Percentiles rank a stretch among this genome's conserved stretches.
Evolutionary conservation across 2,113 vertebrate species (phyloP).

Genomic region (Suricata suricatta): DNA sequence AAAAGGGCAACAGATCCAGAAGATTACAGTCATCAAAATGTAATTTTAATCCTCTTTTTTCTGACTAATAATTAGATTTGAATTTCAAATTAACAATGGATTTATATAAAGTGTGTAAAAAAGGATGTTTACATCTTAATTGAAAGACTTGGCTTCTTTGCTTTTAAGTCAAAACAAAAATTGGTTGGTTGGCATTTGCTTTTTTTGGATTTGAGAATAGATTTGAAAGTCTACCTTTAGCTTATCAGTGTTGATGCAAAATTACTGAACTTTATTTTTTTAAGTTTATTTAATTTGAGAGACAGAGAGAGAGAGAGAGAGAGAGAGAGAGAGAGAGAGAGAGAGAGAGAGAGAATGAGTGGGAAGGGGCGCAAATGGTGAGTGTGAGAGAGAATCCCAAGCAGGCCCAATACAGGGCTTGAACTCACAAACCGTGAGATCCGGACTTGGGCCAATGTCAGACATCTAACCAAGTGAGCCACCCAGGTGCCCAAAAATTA

Average conservation of each 20-base stretch:
- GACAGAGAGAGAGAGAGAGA: no score
- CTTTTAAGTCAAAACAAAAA: neutral
- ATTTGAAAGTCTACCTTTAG: slow-evolving; percentile 17
- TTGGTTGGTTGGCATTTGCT: neutral
- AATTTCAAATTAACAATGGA: neutral
- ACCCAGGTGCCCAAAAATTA: neutral
- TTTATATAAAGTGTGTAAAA: neutral
- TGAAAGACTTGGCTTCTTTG: neutral
- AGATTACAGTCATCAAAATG: neutral
- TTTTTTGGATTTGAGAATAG: neutral
- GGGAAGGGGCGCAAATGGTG: no score
- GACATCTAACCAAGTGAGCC: no score
- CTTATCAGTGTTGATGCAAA: slow-evolving; percentile 6
- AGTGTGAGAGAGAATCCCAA: no score
- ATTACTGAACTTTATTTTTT: neutral
- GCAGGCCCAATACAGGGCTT: no score
- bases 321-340: no score
- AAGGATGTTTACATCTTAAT: neutral
- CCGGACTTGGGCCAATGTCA: no score
- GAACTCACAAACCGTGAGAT: no score
- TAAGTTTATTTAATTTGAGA: no score
- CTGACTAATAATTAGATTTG: slow-evolving; percentile 24
- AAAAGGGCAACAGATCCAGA: neutral
- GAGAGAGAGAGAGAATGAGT: no score
- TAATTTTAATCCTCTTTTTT: slow-evolving; percentile 38